phyloP scores from a whole-genome alignment of 1,140 invertebrate genomes.

The Trissolcus basalis region DNA sequence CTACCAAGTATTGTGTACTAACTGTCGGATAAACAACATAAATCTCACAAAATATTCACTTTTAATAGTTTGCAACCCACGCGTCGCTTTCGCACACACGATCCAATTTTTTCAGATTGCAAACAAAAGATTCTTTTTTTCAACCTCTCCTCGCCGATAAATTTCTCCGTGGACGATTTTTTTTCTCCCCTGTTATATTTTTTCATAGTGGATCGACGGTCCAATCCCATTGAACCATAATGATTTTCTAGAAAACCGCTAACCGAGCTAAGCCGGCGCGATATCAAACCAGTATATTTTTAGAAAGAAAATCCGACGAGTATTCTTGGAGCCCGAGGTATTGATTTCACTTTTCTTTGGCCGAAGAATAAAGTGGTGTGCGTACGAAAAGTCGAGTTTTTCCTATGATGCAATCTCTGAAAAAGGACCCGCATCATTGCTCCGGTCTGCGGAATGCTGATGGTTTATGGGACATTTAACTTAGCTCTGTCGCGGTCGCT shows the following conservation, averaged over 20 bases:
- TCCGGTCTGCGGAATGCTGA: conserved; percentile 60
- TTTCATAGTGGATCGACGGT: too few relatives aligned
- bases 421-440: conserved; percentile 77
- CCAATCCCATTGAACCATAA: too few relatives aligned
- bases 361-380: conserved; percentile 44
- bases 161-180: too few relatives aligned
- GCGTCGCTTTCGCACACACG: too few relatives aligned
- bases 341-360: conserved; percentile 65
- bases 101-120: neutral
- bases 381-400: conserved; percentile 66
- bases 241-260: too few relatives aligned
- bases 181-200: too few relatives aligned
- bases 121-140: conserved; percentile 40
- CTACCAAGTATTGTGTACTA: conserved; percentile 33
- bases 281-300: too few relatives aligned
- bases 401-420: conserved; percentile 77
- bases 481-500: conserved; percentile 61
- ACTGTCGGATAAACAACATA: conserved; percentile 41
- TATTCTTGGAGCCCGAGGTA: conserved; percentile 43
- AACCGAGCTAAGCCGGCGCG: too few relatives aligned
- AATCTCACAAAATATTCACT: conserved; percentile 26
- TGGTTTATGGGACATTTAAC: conserved; percentile 75
- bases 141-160: too few relatives aligned
- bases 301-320: too few relatives aligned
- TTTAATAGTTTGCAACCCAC: conserved; percentile 24